A percentile compares a stretch with the other conserved stretches of the same genome.
phyloP scores from a whole-genome alignment of 2,888 invertebrate species.

The Caenorhabditis sulstoni region DNA sequence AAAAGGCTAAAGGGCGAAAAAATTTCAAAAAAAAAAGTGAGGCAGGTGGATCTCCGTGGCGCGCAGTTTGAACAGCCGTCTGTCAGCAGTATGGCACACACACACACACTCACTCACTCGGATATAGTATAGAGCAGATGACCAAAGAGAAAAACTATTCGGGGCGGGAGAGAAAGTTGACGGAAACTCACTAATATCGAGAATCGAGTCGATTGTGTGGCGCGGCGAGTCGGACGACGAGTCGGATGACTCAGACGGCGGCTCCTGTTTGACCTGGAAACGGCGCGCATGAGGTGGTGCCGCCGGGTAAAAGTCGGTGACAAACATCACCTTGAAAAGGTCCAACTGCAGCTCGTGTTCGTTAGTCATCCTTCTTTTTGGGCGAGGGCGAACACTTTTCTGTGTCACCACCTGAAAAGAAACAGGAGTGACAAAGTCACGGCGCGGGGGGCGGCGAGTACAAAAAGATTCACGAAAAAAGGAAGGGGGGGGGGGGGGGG shows the following conservation, averaged over 20 bases:
- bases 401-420: no score
- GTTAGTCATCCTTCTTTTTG: conserved; percentile 1
- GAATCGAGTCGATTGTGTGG: conserved; percentile 20
- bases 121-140: neutral
- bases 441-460: no score
- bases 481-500: no score
- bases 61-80: conserved; percentile 35
- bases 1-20: neutral
- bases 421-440: conserved; percentile 15
- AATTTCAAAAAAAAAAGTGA: neutral
- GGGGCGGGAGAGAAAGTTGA: no score
- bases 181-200: conserved; percentile 41
- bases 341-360: conserved; percentile 7
- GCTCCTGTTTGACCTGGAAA: conserved; percentile 29
- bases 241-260: conserved; percentile 1
- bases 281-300: no score
- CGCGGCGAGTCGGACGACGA: conserved; percentile 11
- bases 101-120: no score
- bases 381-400: no score
- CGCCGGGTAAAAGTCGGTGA: no score
- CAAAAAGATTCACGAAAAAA: no score
- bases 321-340: neutral
- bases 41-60: no score
- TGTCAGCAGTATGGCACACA: conserved; percentile 1
- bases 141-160: neutral